Evolutionary conservation across 2,888 invertebrate genomes (phyloP), one percentile per base, ranked within the genome.

Genomic region (Ormia ochracea): DNA sequence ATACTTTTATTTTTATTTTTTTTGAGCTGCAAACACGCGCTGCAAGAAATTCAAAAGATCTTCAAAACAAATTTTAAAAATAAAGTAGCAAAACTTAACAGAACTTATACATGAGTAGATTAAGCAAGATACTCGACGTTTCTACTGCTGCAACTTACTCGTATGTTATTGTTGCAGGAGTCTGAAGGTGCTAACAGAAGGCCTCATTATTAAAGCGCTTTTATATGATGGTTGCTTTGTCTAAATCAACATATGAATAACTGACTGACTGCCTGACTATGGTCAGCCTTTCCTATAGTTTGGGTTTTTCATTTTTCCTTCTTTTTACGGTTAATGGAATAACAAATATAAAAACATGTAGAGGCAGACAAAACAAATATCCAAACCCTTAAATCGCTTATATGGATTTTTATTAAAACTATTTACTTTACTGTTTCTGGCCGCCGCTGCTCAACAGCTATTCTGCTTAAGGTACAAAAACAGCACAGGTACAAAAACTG

Each of bases 321-420:
- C 38, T 59, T 7, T 17, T 56, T 36, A 73, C 63, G 31, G 59
- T 74, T 79, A 79, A 79, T 79, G 78, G 65, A 79, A 70, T 72
- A 68, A 76, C 75, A 72, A 72, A 80, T 48, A 65, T 9, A 48
- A 4, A 14, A 26, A 43, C 38, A 6, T 21, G 33, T 41, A 41
- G 45, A 26, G 26, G 66, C 78, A 79, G 78, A 79, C 78, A 75
- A 75, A 79, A 63, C 52, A 79, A 79, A 79, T 66, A 79, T n/a
- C n/a, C n/a, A n/a, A n/a, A n/a, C 79, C 69, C 74, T 79, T 79
- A 66, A 75, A 65, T 41, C 52, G 61, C 54, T 68, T 66, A 66
- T 56, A 41, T 33, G 36, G 36, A 12, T 41, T 59, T 73, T 65
- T 56, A 41, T 65, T 65, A 36, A 56, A 56, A 52, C 19, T 72